Evolutionary conservation across 2,113 vertebrate species (phyloP).

Genomic region (Ammodytes marinus): DNA sequence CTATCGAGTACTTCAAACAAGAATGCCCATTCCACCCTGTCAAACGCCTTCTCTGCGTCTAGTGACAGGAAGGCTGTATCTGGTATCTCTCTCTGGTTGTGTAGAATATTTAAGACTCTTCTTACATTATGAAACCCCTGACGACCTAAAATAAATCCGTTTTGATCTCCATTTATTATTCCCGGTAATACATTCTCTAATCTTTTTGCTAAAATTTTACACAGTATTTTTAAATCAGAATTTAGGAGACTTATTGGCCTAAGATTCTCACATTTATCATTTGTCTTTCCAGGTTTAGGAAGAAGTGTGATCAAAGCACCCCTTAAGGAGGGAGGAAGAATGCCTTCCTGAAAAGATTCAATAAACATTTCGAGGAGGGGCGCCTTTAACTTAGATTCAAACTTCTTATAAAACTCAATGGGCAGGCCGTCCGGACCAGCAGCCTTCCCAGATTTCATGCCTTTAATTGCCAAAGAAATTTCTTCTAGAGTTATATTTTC

Average conservation of each 20-base stretch:
- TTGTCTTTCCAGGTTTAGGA: neutral
- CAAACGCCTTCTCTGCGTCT: neutral
- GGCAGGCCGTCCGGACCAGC: neutral
- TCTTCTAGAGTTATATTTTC: neutral
- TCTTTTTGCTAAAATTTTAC: neutral
- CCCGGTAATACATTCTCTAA: neutral
- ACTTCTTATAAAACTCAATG: neutral
- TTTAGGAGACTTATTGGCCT: neutral
- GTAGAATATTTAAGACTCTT: neutral
- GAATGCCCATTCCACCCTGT: constrained; percentile 5
- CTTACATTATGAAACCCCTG: neutral
- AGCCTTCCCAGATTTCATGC: neutral
- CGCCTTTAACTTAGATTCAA: no score
- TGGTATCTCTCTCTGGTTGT: neutral
- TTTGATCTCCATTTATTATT: neutral
- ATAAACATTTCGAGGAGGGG: neutral
- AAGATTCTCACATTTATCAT: neutral
- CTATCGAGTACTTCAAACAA: neutral
- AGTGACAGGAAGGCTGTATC: neutral
- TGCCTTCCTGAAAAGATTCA: neutral
- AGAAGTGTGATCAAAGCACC: neutral
- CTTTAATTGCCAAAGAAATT: neutral
- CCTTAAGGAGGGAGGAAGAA: neutral
- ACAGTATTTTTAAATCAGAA: neutral
- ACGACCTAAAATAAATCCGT: neutral